Conservation (phyloP, 2,888 invertebrate species). For the Prosapia bicincta region DNA sequence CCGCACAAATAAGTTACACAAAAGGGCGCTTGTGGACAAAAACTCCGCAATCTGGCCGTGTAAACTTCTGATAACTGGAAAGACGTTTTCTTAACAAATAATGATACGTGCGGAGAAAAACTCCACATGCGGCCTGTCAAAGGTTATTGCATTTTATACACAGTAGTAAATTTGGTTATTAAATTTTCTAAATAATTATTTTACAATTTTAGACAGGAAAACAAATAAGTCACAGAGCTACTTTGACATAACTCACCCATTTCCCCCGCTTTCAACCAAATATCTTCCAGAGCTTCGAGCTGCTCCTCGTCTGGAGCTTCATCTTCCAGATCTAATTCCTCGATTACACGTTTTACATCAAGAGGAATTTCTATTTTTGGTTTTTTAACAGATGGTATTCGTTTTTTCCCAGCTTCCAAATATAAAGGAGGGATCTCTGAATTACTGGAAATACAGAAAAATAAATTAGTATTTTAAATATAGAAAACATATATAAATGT, state of each 20-base stretch:
- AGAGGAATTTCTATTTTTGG: conserved; percentile 55
- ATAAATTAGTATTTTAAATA: background rate
- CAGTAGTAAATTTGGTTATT: too few species aligned
- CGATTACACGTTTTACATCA: conserved; percentile 54
- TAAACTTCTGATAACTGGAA: too few species aligned
- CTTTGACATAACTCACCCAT: conserved; percentile 61
- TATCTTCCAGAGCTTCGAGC: conserved; percentile 69
- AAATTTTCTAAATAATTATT: too few species aligned
- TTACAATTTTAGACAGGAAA: too few species aligned
- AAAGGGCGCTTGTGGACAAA: too few species aligned
- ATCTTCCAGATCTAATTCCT: conserved; percentile 51
- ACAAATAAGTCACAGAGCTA: too few species aligned
- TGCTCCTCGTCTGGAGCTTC: conserved; percentile 66
- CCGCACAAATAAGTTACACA: too few species aligned
- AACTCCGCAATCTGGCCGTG: too few species aligned
- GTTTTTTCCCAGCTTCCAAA: conserved; percentile 60
- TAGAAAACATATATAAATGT: conserved; percentile 4
- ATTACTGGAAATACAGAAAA: conserved; percentile 43
- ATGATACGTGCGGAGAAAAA: too few species aligned
- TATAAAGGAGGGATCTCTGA: conserved; percentile 63
- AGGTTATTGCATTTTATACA: too few species aligned
- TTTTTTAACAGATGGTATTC: conserved; percentile 56
- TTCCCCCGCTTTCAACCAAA: conserved; percentile 77
- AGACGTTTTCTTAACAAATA: too few species aligned
- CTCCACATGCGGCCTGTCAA: too few species aligned